Conservation (phyloP, 2,888 invertebrate genomes). For the Tryphoninae sp. region DNA sequence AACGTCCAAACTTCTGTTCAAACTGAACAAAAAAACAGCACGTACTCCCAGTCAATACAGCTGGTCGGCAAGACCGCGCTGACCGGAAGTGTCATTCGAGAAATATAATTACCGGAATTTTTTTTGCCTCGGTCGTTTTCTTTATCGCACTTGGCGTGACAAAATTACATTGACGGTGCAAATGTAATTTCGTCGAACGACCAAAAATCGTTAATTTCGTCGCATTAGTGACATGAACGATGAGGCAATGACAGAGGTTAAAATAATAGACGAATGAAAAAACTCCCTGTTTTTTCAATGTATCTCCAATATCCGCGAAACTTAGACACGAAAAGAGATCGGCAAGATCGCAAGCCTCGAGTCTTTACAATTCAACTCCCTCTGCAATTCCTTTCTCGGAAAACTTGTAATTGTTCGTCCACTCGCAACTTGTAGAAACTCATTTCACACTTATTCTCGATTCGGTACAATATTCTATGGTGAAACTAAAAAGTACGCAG, state of each 20-base stretch:
- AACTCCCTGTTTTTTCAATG: not conserved
- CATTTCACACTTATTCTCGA: too few species aligned
- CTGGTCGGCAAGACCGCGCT: not conserved
- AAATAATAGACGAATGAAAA: not conserved
- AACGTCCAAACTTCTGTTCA: not conserved
- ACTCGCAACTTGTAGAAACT: too few species aligned
- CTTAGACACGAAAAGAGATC: too few species aligned
- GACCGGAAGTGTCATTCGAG: not conserved
- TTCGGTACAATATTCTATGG: too few species aligned
- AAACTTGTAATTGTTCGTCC: too few species aligned
- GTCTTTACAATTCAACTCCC: too few species aligned
- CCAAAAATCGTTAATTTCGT: not conserved
- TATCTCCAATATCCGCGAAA: too few species aligned
- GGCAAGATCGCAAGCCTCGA: too few species aligned
- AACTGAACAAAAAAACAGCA: too few species aligned
- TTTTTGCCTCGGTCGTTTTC: not conserved
- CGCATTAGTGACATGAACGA: not conserved
- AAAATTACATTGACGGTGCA: not conserved
- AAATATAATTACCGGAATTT: not conserved
- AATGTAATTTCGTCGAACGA: not conserved
- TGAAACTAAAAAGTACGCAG: too few species aligned
- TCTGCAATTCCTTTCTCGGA: too few species aligned
- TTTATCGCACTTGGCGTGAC: not conserved
- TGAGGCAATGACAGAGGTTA: not conserved
- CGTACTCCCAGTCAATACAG: too few species aligned